Base-by-base conservation (phyloP, 2,113 vertebrate genomes). In the Rhabdornis inornatus region DNA sequence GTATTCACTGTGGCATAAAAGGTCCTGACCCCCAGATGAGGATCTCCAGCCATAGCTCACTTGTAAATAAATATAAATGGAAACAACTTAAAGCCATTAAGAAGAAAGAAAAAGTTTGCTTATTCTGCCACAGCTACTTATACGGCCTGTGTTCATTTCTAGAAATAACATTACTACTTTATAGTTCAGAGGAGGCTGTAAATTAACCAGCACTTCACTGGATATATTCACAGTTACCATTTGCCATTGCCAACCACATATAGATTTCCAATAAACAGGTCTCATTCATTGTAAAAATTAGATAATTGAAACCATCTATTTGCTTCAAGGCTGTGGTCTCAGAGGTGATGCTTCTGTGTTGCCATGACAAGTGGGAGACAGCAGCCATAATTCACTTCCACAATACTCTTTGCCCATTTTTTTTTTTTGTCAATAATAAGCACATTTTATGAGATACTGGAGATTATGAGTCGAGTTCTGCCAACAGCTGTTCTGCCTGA, bases 241-340 rank as follows among this genome's bases (percentile, higher is more conserved):
- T 97, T 95, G 78, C 96, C 66, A 97, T 77, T 96, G 94, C 96
- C 93, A 97, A 7, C 89, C 57, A 64, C 64, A 69, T 97, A 97
- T 97, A 96, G 97, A 98, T 98, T 98, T 97, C 97, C 96, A 96
- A 97, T 97, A 97, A 96, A 65, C 87, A 95, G 91, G 52, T 89
- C 96, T 96, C 96, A 96, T 96, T 98, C 96, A 94, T 94, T 97
- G 96, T 90, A 93, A 95, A 98, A 98, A 97, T 97, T 92, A 96
- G 93, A 93, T 97, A 96, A 97, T 97, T 97, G 94, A 97, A 98
- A 96, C 96, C 91, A 96, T 96, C 95, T 96, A 50, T 96, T 96
- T 94, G 70, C 91, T 96, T 92, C 94, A 91, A 91, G 80, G 84
- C 72, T 95, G 44, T 96, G 92, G 91, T 95, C 97, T 96, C 89